Base-by-base conservation (phyloP, 2,888 invertebrate species). In the Baccha elongata region DNA sequence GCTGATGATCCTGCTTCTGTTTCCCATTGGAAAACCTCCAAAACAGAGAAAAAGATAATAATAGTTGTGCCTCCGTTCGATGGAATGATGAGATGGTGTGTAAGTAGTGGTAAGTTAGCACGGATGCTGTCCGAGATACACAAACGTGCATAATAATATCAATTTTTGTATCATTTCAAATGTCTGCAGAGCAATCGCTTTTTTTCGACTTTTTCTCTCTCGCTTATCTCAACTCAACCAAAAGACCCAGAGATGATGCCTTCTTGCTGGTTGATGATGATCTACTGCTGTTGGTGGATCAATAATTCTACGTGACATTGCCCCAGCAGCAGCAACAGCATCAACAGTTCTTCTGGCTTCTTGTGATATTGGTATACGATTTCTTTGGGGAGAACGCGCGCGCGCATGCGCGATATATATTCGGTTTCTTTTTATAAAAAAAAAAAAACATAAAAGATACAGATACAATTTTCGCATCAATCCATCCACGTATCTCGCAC, bases 301-400 rank as follows among this genome's bases (percentile, higher is more conserved):
- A 83, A 83, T 83, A 83, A 50, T 72, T 76, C 64, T 78, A 83
- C 78, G 83, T 83, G 83, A 83, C 83, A 83, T 64, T 65, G 67
- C 62, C 32, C 50, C 35, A 8, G 15, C 17, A 40, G 29, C 1
- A n/a, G n/a, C n/a, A n/a, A n/a, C n/a, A n/a, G n/a, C n/a, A n/a
- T n/a, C n/a, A n/a, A n/a, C n/a, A 23, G 23, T 23, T 32, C 52
- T 35, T 35, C 15, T 35, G 60, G 17, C 17, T 44, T 29, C 44
- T 60, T 50, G 52, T 46, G 23, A 58, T 40, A 7, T 13, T 5
- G 1, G 19, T n/a, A n/a, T n/a, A 13, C 8, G 37, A n/a, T 64
- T 48, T 3, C 6, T 37, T 17, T 44, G 17, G 15, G 13, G 48
- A 26, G 58, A 32, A 23, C 11, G 44, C 6, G 40, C 64, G 42